Conservation (phyloP, 2,113 vertebrate genomes). For the Agelaius phoeniceus region DNA sequence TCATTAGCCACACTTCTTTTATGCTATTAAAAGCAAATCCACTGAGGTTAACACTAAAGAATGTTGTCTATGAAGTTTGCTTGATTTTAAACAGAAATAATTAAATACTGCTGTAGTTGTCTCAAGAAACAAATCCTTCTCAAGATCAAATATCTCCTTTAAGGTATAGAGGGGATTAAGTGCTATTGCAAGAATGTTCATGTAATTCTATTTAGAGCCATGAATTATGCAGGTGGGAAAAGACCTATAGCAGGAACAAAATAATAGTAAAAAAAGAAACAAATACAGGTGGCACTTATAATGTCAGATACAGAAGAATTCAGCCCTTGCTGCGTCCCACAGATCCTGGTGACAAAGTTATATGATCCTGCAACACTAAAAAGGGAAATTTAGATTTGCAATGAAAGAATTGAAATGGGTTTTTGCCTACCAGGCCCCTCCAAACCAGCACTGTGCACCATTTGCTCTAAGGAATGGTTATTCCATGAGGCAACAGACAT, state of each 20-base stretch:
- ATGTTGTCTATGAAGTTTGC: background rate
- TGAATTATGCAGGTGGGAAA: background rate
- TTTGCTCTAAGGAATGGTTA: background rate
- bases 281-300: background rate
- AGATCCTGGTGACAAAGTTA: background rate
- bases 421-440: background rate
- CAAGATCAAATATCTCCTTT: conserved; percentile 37
- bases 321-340: background rate
- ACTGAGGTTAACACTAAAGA: background rate
- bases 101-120: conserved; percentile 20
- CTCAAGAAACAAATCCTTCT: conserved; percentile 30
- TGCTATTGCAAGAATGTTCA: background rate
- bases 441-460: background rate
- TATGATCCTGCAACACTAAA: background rate
- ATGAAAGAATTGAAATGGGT: background rate
- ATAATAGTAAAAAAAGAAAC: background rate
- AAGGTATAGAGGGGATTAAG: conserved; percentile 34
- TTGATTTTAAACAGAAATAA: conserved; percentile 45
- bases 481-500: background rate
- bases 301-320: background rate
- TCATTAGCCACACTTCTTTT: background rate
- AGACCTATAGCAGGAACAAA: background rate
- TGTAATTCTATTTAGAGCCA: conserved; percentile 5
- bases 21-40: conserved; percentile 36
- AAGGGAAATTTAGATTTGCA: conserved; percentile 17